phyloP scores from a whole-genome alignment of 1,140 invertebrate genomes.

The Chironomus tepperi region DNA sequence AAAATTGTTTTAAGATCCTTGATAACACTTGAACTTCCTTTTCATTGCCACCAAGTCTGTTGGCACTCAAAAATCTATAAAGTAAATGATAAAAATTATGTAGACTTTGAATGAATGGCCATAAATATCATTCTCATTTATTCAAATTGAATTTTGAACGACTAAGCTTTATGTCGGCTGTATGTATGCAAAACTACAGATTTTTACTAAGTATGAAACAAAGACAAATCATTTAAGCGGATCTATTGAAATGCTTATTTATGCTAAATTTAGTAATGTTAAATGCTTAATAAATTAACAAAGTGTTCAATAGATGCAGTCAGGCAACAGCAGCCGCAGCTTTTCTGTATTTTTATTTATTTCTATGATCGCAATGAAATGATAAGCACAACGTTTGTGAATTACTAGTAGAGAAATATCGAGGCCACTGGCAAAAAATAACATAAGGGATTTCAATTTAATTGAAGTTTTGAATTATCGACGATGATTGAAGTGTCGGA shows the following conservation, averaged over 20 bases:
- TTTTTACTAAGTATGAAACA: not conserved
- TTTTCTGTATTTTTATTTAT: not conserved
- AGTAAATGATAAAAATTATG: too few relatives aligned
- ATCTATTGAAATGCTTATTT: constrained; percentile 23
- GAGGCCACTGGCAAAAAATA: not conserved
- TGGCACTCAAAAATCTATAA: too few relatives aligned
- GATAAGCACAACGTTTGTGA: not conserved
- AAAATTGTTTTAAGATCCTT: too few relatives aligned
- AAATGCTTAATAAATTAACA: constrained; percentile 17
- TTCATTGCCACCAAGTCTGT: too few relatives aligned
- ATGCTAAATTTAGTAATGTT: constrained; percentile 16
- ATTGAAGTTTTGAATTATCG: not conserved
- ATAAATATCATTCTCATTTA: too few relatives aligned
- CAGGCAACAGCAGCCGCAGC: not conserved
- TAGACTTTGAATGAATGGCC: too few relatives aligned
- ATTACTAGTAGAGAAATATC: not conserved
- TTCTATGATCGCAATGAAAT: not conserved
- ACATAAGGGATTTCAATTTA: not conserved
- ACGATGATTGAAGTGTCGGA: not conserved
- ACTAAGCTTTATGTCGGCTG: too few relatives aligned
- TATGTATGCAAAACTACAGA: too few relatives aligned
- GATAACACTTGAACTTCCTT: too few relatives aligned
- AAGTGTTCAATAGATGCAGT: not conserved
- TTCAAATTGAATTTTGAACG: too few relatives aligned
- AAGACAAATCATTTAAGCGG: constrained; percentile 18